Evolutionary conservation across 2,797 vertebrate species (phyloP).

Genomic region (Ispidina picta): DNA sequence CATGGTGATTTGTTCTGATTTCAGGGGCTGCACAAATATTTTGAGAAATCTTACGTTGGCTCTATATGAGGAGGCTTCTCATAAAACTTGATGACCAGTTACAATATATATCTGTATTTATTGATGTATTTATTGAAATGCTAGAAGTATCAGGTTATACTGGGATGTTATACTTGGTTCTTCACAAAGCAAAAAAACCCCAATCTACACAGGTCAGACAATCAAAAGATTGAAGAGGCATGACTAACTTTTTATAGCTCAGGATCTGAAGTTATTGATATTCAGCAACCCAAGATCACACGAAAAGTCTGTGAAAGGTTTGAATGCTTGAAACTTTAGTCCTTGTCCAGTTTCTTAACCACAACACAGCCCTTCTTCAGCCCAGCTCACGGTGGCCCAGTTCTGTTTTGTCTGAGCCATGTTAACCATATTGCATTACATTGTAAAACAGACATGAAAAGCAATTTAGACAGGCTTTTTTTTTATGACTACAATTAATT

Average conservation of each 20-base stretch:
- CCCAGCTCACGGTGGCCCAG: background rate
- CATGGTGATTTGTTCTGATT: background rate
- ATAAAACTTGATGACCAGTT: background rate
- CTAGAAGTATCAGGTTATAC: background rate
- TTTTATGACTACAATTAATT: slow-evolving; percentile 38
- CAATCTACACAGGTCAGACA: background rate
- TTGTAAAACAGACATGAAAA: background rate
- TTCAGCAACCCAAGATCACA: background rate
- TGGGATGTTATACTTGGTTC: background rate
- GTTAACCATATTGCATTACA: background rate
- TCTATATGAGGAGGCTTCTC: background rate
- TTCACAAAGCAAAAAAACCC: background rate
- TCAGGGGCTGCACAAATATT: background rate
- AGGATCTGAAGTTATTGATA: background rate
- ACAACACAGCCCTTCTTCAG: background rate
- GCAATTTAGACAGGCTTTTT: background rate
- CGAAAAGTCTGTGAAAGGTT: background rate
- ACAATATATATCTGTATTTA: background rate
- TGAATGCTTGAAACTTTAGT: background rate
- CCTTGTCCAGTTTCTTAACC: background rate
- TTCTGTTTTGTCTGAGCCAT: background rate
- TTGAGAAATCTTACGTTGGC: background rate
- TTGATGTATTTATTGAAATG: background rate
- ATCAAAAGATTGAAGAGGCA: background rate
- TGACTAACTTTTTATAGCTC: background rate